Base-by-base conservation (phyloP, 2,113 vertebrate genomes). In the Peromyscus polionotus region DNA sequence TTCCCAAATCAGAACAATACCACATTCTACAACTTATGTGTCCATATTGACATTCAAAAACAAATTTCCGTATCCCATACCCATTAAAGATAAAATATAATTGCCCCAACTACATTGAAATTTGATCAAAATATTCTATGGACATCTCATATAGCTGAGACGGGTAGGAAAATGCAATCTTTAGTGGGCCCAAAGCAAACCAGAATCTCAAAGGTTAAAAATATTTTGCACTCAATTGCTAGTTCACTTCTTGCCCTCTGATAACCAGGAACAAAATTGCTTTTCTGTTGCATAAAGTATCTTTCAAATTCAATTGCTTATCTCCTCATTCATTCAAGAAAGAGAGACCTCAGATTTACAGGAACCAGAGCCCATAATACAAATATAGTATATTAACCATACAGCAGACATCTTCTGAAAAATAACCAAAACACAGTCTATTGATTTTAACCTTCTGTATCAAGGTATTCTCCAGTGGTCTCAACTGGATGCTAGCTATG, bases 261-360 rank as follows among this genome's bases (percentile, higher is more conserved):
- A 99, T 98, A 99, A 98, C 96, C 97, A 98, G 98, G 97, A 98
- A 98, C 97, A 97, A 98, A 99, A 99, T 99, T 99, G 98, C 97
- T 99, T 99, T 99, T 98, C 98, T 99, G 98, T 98, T 98, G 98
- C 98, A 98, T 99, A 98, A 99, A 99, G 97, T 98, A 98, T 98
- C 98, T 99, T 99, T 99, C 98, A 99, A 98, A 99, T 98, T 98
- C 98, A 99, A 99, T 98, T 99, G 98, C 98, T 99, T 99, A 98
- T 98, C 98, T 99, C 95, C 97, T 99, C 97, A 97, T 99, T 99
- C 98, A 98, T 98, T 98, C 97, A 98, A 98, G 97, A 98, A 98
- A 97, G 97, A 96, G 96, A 98, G 97, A 98, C 97, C 98, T 98
- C 97, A 98, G 98, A 98, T 98, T 98, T 98, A 98, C 96, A 99